Evolutionary conservation across 2,113 vertebrate genomes (phyloP), one percentile per base, ranked within the genome.

Genomic region (Syrrhaptes paradoxus): DNA sequence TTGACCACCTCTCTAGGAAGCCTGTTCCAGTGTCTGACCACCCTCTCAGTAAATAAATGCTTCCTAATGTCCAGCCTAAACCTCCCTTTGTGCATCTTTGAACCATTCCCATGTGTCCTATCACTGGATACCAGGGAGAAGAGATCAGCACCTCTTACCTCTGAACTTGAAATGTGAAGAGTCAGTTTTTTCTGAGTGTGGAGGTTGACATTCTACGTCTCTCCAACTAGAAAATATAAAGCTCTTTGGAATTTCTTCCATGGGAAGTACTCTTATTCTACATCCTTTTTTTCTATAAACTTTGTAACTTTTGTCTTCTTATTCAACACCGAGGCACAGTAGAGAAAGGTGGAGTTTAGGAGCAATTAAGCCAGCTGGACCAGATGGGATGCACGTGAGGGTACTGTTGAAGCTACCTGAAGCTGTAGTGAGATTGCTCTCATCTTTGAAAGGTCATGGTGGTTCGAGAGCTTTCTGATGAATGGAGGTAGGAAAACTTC

Each of bases 81-180:
- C 13, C 58, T 73, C 36, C 12, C 11, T 8, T 26, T 31, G 4
- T 0, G 0, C 32, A 32, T 32, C 14, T 67, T 45, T 32, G 77
- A 81, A 38, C 43, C 16, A 14, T 59, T 18, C 32, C n/a, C 14
- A 8, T 1, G 0, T 0, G 2, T 55, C 25, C 20, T 9, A 1
- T 49, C n/a, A 9, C 25, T 22, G 41, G 20, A 34, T 49, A 31
- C 21, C 41, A 28, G 13, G 46, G 15, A 49, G 24, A 31, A 63
- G 36, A 66, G n/a, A 20, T 67, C 41, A 4, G 38, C 41, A 80
- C 11, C 13, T 87, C 52, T 77, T 61, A 26, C 26, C 41, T 84
- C 31, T 13, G 31, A 88, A 48, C 38, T 72, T 34, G 21, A 59
- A 72, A 48, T 32, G 58, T 28, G 17, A 72, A 59, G 49, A 87